Evolutionary conservation across 1,140 invertebrate species (phyloP).

Genomic region (Hypsibius dujardini): DNA sequence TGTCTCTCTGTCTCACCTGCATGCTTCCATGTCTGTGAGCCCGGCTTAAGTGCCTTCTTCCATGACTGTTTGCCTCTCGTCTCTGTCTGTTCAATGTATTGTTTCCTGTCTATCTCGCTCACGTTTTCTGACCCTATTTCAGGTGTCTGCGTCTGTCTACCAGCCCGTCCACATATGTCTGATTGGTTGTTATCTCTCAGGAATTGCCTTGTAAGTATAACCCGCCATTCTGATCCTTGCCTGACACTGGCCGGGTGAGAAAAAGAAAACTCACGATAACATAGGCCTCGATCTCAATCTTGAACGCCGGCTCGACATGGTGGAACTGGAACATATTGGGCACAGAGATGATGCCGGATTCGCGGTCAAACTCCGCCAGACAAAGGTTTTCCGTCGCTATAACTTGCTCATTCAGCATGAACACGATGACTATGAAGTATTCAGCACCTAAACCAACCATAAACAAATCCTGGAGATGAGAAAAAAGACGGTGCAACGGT

Average conservation of each 20-base stretch:
- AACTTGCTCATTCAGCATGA: background rate
- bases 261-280: background rate
- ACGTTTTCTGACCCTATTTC: background rate
- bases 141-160: background rate
- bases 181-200: background rate
- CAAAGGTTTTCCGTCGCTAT: background rate
- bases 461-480: background rate
- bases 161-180: background rate
- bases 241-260: background rate
- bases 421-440: slow-evolving; percentile 5
- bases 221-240: background rate
- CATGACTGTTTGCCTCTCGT: too few species aligned
- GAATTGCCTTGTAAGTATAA: background rate
- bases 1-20: too few species aligned
- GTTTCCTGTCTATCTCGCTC: too few species aligned
- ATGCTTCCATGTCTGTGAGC: too few species aligned
- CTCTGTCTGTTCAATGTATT: too few species aligned
- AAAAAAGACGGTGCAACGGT: too few species aligned
- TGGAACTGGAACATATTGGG: background rate
- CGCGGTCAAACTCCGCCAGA: background rate
- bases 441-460: background rate
- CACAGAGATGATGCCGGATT: background rate
- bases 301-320: background rate
- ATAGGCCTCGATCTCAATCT: background rate
- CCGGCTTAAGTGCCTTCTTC: too few species aligned